Conservation (phyloP, 2,797 vertebrate species). For the Lagorchestes hirsutus region DNA sequence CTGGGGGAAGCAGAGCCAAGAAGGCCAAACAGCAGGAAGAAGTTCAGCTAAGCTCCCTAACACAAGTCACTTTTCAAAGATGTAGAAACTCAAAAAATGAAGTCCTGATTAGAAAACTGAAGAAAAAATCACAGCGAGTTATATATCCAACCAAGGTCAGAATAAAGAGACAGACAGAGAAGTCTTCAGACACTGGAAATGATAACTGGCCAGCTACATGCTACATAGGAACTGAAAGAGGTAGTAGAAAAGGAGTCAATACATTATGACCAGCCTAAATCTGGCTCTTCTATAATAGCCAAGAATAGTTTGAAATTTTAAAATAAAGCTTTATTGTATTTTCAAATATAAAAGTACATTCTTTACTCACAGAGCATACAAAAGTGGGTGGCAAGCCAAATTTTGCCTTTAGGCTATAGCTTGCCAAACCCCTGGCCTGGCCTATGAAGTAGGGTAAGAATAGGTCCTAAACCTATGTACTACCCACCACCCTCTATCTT, state of each 20-base stretch:
- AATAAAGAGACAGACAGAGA: too few relatives aligned
- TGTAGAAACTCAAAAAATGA: too few relatives aligned
- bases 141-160: not conserved
- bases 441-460: not conserved
- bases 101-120: too few relatives aligned
- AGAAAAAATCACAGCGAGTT: not conserved
- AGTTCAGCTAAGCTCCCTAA: too few relatives aligned
- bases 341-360: not conserved
- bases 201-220: not conserved
- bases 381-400: not conserved
- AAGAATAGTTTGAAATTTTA: not conserved
- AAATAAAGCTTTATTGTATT: not conserved
- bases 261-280: not conserved
- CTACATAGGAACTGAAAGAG: not conserved
- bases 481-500: too few relatives aligned
- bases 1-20: too few relatives aligned
- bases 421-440: not conserved
- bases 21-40: too few relatives aligned
- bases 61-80: too few relatives aligned
- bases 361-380: not conserved
- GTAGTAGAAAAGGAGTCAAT: not conserved
- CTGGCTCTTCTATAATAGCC: not conserved
- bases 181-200: not conserved
- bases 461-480: not conserved
- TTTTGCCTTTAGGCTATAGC: not conserved